Evolutionary conservation across 2,888 invertebrate genomes (phyloP).

Genomic region (Drosophila demipolita): DNA sequence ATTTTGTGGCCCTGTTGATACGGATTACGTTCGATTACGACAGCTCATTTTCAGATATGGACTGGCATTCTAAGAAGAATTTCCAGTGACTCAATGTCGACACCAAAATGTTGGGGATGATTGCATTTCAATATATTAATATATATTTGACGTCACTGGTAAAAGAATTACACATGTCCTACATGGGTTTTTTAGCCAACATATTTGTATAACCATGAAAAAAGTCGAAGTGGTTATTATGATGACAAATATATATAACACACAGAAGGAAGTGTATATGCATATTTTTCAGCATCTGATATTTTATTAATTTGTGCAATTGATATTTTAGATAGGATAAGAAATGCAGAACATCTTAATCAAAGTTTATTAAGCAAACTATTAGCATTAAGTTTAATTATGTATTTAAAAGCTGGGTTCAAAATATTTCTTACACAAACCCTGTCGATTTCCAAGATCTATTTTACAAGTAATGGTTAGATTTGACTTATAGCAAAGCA

Average conservation of each 20-base stretch:
- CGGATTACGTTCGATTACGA: slow-evolving; percentile 23
- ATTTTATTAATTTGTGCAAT: background rate
- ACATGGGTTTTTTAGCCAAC: background rate
- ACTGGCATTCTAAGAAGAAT: slow-evolving; percentile 43
- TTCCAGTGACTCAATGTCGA: slow-evolving; percentile 20
- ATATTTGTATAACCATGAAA: background rate
- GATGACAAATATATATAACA: no score
- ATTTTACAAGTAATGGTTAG: background rate
- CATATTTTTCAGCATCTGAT: no score
- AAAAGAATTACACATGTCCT: background rate
- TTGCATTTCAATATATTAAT: background rate
- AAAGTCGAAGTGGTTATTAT: background rate
- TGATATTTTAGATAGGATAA: background rate
- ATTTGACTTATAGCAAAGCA: slow-evolving; percentile 4
- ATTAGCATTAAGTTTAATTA: background rate
- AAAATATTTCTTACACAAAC: background rate
- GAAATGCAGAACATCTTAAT: background rate
- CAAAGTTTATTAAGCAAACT: background rate
- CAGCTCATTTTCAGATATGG: slow-evolving; percentile 27
- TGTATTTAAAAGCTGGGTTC: background rate
- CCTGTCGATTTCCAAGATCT: background rate
- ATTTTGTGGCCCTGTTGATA: slow-evolving; percentile 59
- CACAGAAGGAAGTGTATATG: background rate
- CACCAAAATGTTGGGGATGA: no score
- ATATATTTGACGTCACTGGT: background rate